These are phyloP conservation scores for Pinctada fucata DNA, from an alignment of 2,888 invertebrate genomes.

Conservation along the genomic window DNA sequence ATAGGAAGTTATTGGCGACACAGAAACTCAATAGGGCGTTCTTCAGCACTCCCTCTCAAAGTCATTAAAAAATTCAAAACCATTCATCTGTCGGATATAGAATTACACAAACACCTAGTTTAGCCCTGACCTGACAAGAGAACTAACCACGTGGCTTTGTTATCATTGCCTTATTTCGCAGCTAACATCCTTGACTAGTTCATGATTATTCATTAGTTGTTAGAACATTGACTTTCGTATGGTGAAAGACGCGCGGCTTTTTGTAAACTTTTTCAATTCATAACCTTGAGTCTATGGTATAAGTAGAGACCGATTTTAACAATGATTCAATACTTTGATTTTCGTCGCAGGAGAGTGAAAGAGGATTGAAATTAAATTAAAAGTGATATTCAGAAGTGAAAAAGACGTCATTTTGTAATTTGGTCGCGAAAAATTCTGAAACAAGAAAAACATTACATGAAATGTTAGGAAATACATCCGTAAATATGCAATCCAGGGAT, in stretches of 20 bases:
- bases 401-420: neutral
- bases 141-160: neutral
- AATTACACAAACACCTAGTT: neutral
- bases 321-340: no score
- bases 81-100: neutral
- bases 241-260: neutral
- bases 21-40: neutral
- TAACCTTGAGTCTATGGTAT: neutral
- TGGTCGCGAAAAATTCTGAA: no score
- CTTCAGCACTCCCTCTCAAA: neutral
- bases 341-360: no score
- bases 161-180: neutral
- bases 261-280: neutral
- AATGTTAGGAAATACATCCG: neutral
- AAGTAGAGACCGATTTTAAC: neutral
- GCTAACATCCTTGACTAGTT: neutral
- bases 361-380: no score
- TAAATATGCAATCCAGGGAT: slow-evolving; percentile 12
- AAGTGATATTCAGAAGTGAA: neutral
- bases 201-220: neutral
- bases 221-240: neutral
- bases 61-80: neutral
- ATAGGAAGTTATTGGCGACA: no score
- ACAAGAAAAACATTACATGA: neutral
- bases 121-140: neutral